Conservation (phyloP, 2,113 vertebrate species). For the Sarotherodon lohbergeri region DNA sequence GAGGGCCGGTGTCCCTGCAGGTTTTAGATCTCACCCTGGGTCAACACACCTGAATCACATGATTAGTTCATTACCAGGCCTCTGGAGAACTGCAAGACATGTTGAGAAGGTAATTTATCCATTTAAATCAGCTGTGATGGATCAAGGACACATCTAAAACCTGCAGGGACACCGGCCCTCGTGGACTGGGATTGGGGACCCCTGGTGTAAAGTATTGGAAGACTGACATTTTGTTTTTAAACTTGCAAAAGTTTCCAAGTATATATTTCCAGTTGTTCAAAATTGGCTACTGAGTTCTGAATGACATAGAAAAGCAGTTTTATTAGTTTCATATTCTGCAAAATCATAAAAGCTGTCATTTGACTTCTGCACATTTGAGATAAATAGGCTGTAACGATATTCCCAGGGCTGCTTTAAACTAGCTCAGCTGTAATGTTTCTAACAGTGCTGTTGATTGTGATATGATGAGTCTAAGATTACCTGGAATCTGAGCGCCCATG, state of each 20-base stretch:
- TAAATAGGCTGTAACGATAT: neutral
- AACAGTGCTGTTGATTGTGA: neutral
- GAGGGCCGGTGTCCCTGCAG: too few species aligned
- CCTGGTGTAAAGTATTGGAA: neutral
- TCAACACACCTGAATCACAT: too few species aligned
- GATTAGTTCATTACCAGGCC: too few species aligned
- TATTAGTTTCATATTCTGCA: neutral
- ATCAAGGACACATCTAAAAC: too few species aligned
- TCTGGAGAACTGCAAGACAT: too few species aligned
- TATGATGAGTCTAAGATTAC: conserved; percentile 12
- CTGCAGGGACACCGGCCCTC: too few species aligned
- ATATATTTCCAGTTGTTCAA: neutral
- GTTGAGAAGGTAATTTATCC: too few species aligned
- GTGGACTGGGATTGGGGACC: too few species aligned
- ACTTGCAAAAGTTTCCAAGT: neutral
- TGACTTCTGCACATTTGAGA: neutral
- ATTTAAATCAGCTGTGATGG: too few species aligned
- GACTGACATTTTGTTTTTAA: neutral
- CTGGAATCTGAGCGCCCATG: neutral
- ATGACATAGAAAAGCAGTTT: neutral
- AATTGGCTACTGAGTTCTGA: neutral
- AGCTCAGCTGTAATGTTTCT: neutral
- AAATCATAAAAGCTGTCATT: neutral
- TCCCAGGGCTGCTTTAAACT: neutral
- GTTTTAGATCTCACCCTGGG: too few species aligned